Base-by-base conservation (phyloP, 2,797 vertebrate genomes). In the Brotula barbata region DNA sequence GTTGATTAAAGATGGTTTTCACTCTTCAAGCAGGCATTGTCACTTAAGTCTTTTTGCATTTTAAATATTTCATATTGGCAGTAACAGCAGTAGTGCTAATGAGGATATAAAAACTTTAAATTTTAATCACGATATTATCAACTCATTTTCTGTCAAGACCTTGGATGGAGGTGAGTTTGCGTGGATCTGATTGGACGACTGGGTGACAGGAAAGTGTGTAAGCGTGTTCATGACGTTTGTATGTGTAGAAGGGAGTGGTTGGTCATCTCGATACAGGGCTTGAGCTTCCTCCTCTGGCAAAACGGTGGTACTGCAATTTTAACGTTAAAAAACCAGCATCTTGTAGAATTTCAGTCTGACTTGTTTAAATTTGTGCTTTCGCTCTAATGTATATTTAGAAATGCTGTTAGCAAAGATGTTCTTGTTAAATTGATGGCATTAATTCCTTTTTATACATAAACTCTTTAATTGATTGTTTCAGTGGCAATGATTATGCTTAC, bases 171-270 rank as follows among this genome's bases (percentile, higher is more conserved):
- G 71, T 66, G 36, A 81, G 64, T 81, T 87, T 78, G 64, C 16
- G 3, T 44, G 25, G 65, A 57, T 55, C 47, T 82, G 71, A 87
- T 82, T 74, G 22, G 60, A 82, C 84, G 77, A 75, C 41, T 46
- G 34, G 14, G 64, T 73, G 57, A 68, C 22, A 63, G 41, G 53
- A 76, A 2, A 15, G n/a, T 42, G 43, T 68, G 16, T 39, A 28
- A 53, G 37, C 33, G 37, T 61, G 41, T 33, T 13, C 58, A 36
- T 15, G 13, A 28, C 7, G 34, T 40, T 22, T 44, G 25, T 47
- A 48, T 50, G 28, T 17, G 17, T 15, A 37, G 23, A 44, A 36
- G 2, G n/a, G 33, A 61, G 43, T 3, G 8, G 3, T n/a, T 49
- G n/a, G 1, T 39, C 3, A 49, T 6, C 20, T 53, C 5, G 31